These are phyloP conservation scores for Archivesica marissinica DNA, from an alignment of 1,140 invertebrate species.

Conservation along the genomic window DNA sequence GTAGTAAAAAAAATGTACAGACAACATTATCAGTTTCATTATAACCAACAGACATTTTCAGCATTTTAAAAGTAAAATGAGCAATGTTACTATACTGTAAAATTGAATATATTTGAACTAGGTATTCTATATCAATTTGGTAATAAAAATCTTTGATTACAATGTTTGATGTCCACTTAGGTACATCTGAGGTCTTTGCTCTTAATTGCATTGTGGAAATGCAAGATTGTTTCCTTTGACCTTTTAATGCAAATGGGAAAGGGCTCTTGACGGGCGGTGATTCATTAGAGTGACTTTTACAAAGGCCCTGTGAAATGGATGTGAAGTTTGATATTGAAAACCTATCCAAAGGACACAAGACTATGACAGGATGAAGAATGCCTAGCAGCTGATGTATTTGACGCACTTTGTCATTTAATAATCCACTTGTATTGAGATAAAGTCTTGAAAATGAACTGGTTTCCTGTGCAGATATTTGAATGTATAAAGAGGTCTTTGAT, in stretches of 20 bases:
- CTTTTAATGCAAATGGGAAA: neutral
- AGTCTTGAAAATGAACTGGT: conserved; percentile 36
- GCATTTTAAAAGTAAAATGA: too few relatives aligned
- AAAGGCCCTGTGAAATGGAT: conserved; percentile 30
- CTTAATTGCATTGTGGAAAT: neutral
- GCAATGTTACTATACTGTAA: too few relatives aligned
- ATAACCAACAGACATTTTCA: too few relatives aligned
- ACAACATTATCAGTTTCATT: too few relatives aligned
- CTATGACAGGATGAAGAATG: conserved; percentile 23
- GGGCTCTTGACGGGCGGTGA: neutral
- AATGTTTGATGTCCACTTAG: too few relatives aligned
- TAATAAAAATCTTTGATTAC: too few relatives aligned
- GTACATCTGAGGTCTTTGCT: too few relatives aligned
- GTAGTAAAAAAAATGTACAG: too few relatives aligned
- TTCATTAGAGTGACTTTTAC: neutral
- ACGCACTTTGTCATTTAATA: conserved; percentile 22
- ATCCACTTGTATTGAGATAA: conserved; percentile 41
- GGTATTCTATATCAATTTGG: too few relatives aligned
- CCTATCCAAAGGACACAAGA: neutral
- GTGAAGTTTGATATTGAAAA: conserved; percentile 13
- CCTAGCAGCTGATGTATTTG: conserved; percentile 10
- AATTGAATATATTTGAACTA: too few relatives aligned
- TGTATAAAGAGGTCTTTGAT: neutral
- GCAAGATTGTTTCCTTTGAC: too few relatives aligned
- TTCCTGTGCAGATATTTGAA: conserved; percentile 6